Base-by-base conservation (phyloP, 1,140 invertebrate species). In the Lordiphosa stackelbergi region DNA sequence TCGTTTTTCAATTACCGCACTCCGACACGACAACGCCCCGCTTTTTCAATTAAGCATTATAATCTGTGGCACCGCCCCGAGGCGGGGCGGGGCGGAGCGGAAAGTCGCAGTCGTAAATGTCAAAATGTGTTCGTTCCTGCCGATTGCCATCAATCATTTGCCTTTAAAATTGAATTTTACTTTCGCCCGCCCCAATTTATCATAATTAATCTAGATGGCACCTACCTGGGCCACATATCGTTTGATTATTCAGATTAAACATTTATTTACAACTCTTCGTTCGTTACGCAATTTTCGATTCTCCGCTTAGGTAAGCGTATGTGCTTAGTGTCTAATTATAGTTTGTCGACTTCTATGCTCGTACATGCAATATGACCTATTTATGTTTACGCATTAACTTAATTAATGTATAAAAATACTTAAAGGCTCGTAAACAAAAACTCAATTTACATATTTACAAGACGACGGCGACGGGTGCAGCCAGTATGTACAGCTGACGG, bases 341-440 rank as follows among this genome's bases (percentile, higher is more conserved):
- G 40, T 46, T 38, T 47, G 38, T 53, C 48, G 16, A 34, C 38
- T 38, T n/a, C 52, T 46, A 51, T 56, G 22, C 37, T 22, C 35
- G 45, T 52, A 38, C 42, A 47, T 41, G 10, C 64, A 34, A 42
- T 55, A 42, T 55, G 41, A 66, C 54, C 63, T 53, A 66, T 53
- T 66, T 12, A n/a, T 63, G 53, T 51, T 34, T 19, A 69, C 73
- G 71, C 28, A 5, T 8, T 19, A 19, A 31, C 28, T 31, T 85
- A 73, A 73, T 78, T 85, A 85, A 42, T 62, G 81, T 85, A 85
- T 81, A 85, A 85, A 85, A 85, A 85, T 85, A 85, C 72, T 85
- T 85, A 85, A 72, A 81, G 75, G 63, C 71, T 72, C 58, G 54
- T 60, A 77, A 70, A 77, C 59, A 69, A 72, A 78, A 78, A 66